Base-by-base conservation (phyloP, 2,113 vertebrate species). In the Pristiophorus japonicus region DNA sequence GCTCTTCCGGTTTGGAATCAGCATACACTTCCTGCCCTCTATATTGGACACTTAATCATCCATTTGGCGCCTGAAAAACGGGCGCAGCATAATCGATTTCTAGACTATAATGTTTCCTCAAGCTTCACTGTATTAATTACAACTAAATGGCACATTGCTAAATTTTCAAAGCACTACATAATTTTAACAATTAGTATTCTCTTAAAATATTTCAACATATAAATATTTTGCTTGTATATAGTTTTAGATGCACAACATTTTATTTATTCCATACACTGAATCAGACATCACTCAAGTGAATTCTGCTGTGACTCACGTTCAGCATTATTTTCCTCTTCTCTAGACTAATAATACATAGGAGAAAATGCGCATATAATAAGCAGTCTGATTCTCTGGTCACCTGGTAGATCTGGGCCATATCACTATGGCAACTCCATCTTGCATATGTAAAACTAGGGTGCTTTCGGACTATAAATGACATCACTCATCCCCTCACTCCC, bases 401-500 rank as follows among this genome's bases (percentile, higher is more conserved):
- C 93, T 94, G 93, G 93, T 70, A 94, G 93, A 94, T 51, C 93
- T 94, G 66, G 93, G 93, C 93, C 66, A 47, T 70, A 94, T 94
- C 93, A 51, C 93, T 73, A 94, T 94, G 93, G 93, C 93, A 94
- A 94, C 93, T 70, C 65, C 66, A 94, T 94, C 93, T 70, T 94
- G 93, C 93, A 94, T 94, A 94, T 94, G 93, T 67, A 94, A 94
- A 94, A 94, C 66, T 94, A 94, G 93, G 91, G 93, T 94, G 93
- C 93, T 94, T 70, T 47, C 66, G 93, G 93, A 94, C 65, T 70
- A 94, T 67, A 94, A 94, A 94, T 94, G 93, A 94, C 66, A 66
- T 94, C 65, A 94, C 45, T 45, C 93, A 94, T 94, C 66, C 93
- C 91, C 66, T 94, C 66, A 94, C 93, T 73, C 93, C 91, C 66